These are phyloP conservation scores for Crax fasciolata DNA, from an alignment of 2,797 vertebrate species.

Conservation along the genomic window DNA sequence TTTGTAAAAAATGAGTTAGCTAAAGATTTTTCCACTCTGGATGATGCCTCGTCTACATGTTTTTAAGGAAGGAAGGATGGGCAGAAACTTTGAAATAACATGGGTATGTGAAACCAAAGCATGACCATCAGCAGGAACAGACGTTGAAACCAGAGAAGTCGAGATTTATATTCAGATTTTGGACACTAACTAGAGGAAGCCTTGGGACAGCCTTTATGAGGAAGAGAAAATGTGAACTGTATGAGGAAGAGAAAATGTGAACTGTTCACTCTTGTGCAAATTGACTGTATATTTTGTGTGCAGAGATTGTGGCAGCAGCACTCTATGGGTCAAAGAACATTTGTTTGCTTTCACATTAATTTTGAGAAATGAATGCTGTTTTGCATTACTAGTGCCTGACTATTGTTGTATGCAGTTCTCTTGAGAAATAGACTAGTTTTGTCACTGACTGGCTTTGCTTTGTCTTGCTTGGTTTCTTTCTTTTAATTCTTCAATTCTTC, in stretches of 20 bases:
- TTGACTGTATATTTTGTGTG: not conserved
- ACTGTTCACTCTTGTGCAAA: not conserved
- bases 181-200: not conserved
- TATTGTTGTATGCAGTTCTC: not conserved
- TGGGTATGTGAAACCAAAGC: not conserved
- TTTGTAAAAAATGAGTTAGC: slow-evolving; percentile 12
- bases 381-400: not conserved
- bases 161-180: not conserved
- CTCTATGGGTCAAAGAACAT: not conserved
- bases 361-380: not conserved
- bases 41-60: not conserved
- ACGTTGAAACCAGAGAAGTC: not conserved
- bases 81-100: not conserved
- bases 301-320: not conserved
- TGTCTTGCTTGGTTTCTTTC: not conserved
- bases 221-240: not conserved
- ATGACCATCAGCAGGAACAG: not conserved
- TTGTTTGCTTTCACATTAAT: slow-evolving; percentile 3
- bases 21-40: slow-evolving; percentile 8
- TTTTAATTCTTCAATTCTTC: not conserved
- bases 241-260: not conserved
- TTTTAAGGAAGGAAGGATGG: not conserved
- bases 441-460: not conserved
- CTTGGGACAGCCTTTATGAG: not conserved
- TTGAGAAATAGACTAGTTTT: not conserved